A percentile compares a stretch with the other conserved stretches of the same genome.
Evolutionary conservation across 2,888 invertebrate species (phyloP).

Genomic region (Monoplex corrugatus): DNA sequence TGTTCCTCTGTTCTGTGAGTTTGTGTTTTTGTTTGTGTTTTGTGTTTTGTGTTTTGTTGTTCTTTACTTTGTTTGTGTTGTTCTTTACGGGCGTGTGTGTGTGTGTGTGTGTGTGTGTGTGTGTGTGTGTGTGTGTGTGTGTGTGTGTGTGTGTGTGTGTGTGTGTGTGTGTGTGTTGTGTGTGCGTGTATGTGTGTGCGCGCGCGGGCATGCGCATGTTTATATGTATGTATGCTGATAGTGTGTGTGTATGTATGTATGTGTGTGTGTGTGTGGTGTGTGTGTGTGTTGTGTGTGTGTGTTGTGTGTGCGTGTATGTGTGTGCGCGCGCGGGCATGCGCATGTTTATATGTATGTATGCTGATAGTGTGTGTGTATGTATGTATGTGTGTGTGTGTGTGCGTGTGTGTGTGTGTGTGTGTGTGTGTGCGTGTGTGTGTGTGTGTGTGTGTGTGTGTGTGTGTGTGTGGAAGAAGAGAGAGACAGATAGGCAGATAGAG

Average conservation of each 20-base stretch:
- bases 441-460: not conserved
- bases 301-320: not conserved
- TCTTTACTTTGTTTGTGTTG: not conserved
- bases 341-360: not conserved
- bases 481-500: not conserved
- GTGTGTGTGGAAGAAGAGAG: not conserved
- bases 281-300: not conserved
- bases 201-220: too few species aligned
- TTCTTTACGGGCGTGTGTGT: not conserved
- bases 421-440: slow-evolving; percentile 42
- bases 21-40: not conserved
- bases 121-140: not conserved
- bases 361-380: too few species aligned
- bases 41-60: not conserved
- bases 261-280: slow-evolving; percentile 45
- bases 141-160: not conserved
- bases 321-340: not conserved
- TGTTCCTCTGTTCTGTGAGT: not conserved
- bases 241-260: slow-evolving; percentile 37
- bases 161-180: not conserved
- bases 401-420: slow-evolving; percentile 41
- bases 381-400: slow-evolving; percentile 24
- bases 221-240: not conserved
- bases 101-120: slow-evolving; percentile 39
- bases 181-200: not conserved